Evolutionary conservation across 2,888 invertebrate species (phyloP), one percentile per base, ranked within the genome.

Genomic region (Rotaria socialis): DNA sequence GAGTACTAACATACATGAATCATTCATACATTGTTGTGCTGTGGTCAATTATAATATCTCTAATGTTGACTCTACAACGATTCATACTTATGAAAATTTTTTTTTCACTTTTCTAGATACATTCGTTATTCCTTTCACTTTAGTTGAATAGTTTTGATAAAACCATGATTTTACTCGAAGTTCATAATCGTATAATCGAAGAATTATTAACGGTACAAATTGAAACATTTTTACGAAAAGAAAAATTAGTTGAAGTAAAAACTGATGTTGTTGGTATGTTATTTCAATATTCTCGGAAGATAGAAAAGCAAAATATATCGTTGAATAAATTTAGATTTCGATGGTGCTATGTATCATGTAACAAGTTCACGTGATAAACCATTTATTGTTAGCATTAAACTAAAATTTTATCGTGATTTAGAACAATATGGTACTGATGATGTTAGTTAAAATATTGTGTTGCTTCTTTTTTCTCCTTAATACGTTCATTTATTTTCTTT

Each of bases 391-490:
- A 98, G 97, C 93, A 98, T 98, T 93, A 95, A 96, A 89, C 93
- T 99, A 90, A 98, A 98, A 93, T 99, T 98, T 93, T 98, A 96
- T 89, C 95, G 96, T 92, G 96, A 99, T 92, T 94, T 99, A 90
- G 96, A 96, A 93, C 95, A 96, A 91, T 96, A 99, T 93, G 99
- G 98, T 88, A 97, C 97, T 86, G 98, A 99, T 92, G 96, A 96
- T 88, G 92, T 92, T 89, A 89, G 89, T 87, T 67, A 0, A 35
- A 41, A 27, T 3, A 14, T 5, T 35, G n/a, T 8, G 27, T 35
- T 67, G 5, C 5, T 56, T 22, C 7, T 16, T 52, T 16, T 16
- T 52, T 0, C 14, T 14, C 11, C 2, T 0, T 11, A 56, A 10
- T 27, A 67, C 14, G 50, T 50, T 50, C 35, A 11, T 8, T 43